Conservation (phyloP, 2,113 vertebrate genomes). For the Saguinus imperator region DNA sequence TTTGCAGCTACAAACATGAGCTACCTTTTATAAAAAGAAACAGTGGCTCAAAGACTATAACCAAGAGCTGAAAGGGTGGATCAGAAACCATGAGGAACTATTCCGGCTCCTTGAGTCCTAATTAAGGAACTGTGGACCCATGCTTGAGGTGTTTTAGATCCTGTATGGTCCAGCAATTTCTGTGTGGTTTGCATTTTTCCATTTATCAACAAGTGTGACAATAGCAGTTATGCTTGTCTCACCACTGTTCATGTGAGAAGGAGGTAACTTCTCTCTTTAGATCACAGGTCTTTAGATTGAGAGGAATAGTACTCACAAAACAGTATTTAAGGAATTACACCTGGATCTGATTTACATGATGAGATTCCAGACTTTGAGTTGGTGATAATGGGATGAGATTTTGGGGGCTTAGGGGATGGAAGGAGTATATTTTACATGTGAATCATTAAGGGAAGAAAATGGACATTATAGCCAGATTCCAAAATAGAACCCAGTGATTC, state of each 20-base stretch:
- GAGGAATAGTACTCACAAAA: neutral
- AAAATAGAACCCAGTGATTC: neutral
- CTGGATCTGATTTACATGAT: neutral
- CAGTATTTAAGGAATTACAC: neutral
- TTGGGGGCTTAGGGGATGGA: neutral
- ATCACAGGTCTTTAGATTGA: neutral
- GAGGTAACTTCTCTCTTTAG: neutral
- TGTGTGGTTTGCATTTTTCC: neutral
- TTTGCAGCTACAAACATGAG: neutral
- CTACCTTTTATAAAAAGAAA: neutral
- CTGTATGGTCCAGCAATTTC: too few species aligned
- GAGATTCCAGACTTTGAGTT: neutral
- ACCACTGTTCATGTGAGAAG: rapidly evolving
- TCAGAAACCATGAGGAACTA: neutral
- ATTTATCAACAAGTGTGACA: neutral
- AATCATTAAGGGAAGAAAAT: neutral
- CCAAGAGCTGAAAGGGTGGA: neutral
- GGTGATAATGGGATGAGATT: neutral
- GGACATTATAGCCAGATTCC: neutral
- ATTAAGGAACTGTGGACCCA: neutral
- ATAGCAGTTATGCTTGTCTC: neutral
- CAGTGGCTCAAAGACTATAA: neutral
- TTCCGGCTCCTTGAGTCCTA: neutral
- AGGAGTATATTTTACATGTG: neutral
- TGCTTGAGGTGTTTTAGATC: neutral